Evolutionary conservation across 2,113 vertebrate genomes (phyloP).

Genomic region (Casuarius casuarius): DNA sequence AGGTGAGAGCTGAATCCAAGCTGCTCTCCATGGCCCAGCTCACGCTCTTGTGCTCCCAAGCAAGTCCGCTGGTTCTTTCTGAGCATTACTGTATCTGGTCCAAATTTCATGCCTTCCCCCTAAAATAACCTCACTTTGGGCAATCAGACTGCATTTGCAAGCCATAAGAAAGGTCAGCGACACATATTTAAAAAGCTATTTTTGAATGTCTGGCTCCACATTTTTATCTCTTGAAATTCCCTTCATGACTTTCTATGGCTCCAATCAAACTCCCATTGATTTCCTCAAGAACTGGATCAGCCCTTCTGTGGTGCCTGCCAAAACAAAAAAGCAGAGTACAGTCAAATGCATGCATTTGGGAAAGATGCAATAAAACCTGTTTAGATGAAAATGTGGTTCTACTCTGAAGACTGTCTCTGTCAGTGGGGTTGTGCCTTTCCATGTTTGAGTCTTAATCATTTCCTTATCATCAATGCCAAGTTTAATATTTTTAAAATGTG

Average conservation of each 20-base stretch:
- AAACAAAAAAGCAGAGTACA: slow-evolving; percentile 23
- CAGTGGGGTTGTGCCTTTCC: not conserved
- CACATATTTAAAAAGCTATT: not conserved
- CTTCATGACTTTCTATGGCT: slow-evolving; percentile 25
- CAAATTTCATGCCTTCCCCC: not conserved
- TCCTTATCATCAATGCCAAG: slow-evolving; percentile 32
- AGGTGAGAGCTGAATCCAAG: not conserved
- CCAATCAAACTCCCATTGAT: slow-evolving; percentile 24
- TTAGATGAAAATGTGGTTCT: slow-evolving; percentile 50
- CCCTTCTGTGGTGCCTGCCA: not conserved
- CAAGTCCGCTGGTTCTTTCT: not conserved
- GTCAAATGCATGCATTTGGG: not conserved
- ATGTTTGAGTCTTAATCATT: slow-evolving; percentile 29
- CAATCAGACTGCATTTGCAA: slow-evolving; percentile 14
- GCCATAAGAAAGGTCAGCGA: slow-evolving; percentile 6
- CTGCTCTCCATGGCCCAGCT: not conserved
- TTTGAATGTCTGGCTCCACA: slow-evolving; percentile 14
- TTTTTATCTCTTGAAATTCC: slow-evolving; percentile 25
- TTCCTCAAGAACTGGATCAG: slow-evolving; percentile 28
- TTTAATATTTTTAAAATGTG: slow-evolving; percentile 27
- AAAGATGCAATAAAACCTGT: slow-evolving; percentile 37
- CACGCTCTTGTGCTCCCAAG: not conserved
- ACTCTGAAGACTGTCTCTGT: slow-evolving; percentile 33
- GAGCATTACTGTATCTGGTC: not conserved
- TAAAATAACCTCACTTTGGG: not conserved